A percentile compares a stretch with the other conserved stretches of the same genome.
Conservation (phyloP, 2,888 invertebrate genomes). For the Eledone cirrhosa region DNA sequence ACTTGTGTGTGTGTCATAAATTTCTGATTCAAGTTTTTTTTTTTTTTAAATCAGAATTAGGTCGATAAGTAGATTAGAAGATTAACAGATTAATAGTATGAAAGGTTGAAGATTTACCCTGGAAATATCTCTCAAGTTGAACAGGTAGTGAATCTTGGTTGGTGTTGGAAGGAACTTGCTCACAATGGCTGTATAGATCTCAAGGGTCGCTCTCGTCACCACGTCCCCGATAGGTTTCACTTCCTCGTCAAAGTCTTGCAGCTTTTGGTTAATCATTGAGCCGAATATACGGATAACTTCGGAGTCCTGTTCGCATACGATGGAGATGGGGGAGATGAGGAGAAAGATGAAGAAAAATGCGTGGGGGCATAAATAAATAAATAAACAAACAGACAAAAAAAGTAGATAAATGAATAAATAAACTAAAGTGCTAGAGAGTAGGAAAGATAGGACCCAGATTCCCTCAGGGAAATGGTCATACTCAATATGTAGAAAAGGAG, state of each 20-base stretch:
- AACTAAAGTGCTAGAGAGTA: neutral
- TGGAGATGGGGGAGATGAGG: neutral
- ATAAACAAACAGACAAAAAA: neutral
- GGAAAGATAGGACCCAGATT: no score
- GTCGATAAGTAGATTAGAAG: no score
- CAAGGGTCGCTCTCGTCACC: slow-evolving; percentile 68
- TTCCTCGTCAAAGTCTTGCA: slow-evolving; percentile 81
- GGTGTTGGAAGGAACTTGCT: slow-evolving; percentile 66
- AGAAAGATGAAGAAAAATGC: neutral
- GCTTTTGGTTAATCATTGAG: slow-evolving; percentile 83
- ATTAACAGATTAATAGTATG: no score
- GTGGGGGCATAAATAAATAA: neutral
- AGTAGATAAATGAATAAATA: neutral
- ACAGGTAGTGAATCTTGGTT: slow-evolving; percentile 67
- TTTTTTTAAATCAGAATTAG: no score
- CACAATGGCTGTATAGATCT: slow-evolving; percentile 65
- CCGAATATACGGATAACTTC: slow-evolving; percentile 77
- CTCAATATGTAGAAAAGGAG: no score
- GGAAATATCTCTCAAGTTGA: slow-evolving; percentile 77
- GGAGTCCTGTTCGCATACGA: slow-evolving; percentile 57
- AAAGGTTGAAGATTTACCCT: slow-evolving; percentile 70
- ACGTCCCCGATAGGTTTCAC: slow-evolving; percentile 72
- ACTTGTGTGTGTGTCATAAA: no score
- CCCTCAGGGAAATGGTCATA: no score
- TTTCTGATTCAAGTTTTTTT: no score